Base-by-base conservation (phyloP, 2,888 invertebrate genomes). In the Notocelia uddmanniana region DNA sequence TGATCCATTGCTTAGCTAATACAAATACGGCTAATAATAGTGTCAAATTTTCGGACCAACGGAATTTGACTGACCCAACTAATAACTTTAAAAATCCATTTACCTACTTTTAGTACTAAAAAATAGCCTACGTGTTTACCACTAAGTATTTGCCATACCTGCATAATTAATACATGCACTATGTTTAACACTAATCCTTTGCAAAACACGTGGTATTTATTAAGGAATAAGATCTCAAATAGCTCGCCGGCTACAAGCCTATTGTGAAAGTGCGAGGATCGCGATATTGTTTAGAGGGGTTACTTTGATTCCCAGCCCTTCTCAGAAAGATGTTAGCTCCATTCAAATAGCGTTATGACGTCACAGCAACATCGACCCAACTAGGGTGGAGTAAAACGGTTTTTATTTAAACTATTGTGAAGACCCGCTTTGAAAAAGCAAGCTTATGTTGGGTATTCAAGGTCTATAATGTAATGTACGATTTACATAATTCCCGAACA, bases 321-420 rank as follows among this genome's bases (percentile, higher is more conserved):
- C 67, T 71, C 52, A 71, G 67, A 71, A 71, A 55, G 71, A 60
- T 59, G 54, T 71, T 45, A 52, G 69, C 69, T 62, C 66, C 59
- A 71, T 71, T 71, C 52, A 71, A 66, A 60, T 60, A 54, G 54
- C 23, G 54, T 15, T 23, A 59, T 71, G 71, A 67, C 71, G 67
- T 71, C 71, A 66, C 52, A 66, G 52, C 41, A 57, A 55, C 41
- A 48, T 57, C 64, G 41, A 41, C 59, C 59, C 31, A 19, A 52
- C 54, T 66, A 55, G 67, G 67, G 71, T 66, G 58, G 55, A 31
- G 48, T 60, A 54, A 67, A 71, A 54, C 54, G 60, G 59, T 71
- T 71, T 71, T 69, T 66, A 64, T 60, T 67, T 48, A 26, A 18
- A 60, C 67, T 60, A 60, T 71, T 67, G 45, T 71, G 15, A 52